Base-by-base conservation (phyloP, 2,797 vertebrate species). In the Xiphophorus birchmanni region DNA sequence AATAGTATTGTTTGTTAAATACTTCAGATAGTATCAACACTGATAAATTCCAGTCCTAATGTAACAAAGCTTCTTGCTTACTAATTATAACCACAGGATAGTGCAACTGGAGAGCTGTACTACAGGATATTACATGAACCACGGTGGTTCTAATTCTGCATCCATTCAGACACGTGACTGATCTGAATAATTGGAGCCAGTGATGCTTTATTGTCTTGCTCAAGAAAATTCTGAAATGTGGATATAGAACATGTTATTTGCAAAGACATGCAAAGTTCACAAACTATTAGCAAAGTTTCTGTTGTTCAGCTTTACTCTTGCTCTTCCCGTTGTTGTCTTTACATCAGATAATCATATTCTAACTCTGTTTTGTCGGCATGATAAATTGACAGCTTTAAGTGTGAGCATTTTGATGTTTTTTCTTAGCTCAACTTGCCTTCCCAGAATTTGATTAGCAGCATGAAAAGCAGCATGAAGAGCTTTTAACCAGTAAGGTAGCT, bases 21-120 rank as follows among this genome's bases (percentile, higher is more conserved):
- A n/a, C 60, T 74, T 65, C 60, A 63, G 37, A 77, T 63, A 21
- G 52, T 40, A 81, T n/a, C 60, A 17, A 6, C 73, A 67, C 37
- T n/a, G 29, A 37, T 48, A 52, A 44, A 54, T 48, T 71, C 17
- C 15, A 35, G 52, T 47, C 21, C 5, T 73, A 12, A 48, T 35
- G 37, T 8, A 75, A 18, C 69, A 79, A 44, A 73, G 60, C 35
- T 85, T 74, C 13, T 45, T 69, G 44, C 63, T 75, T 50, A 44
- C 63, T 78, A 32, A 15, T 73, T 23, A 32, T 52, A 11, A 17
- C 15, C 32, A 42, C 21, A 72, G 50, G 73, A 15, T 12, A 44
- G 37, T 54, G 35, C 5, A 45, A 45, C 47, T 76, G 40, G 11
- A 76, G 17, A 65, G 65, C 44, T 54, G 32, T 37, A 13, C 1